Evolutionary conservation across 2,888 invertebrate genomes (phyloP), one percentile per base, ranked within the genome.

Genomic region (Megaustenia siamemsis): DNA sequence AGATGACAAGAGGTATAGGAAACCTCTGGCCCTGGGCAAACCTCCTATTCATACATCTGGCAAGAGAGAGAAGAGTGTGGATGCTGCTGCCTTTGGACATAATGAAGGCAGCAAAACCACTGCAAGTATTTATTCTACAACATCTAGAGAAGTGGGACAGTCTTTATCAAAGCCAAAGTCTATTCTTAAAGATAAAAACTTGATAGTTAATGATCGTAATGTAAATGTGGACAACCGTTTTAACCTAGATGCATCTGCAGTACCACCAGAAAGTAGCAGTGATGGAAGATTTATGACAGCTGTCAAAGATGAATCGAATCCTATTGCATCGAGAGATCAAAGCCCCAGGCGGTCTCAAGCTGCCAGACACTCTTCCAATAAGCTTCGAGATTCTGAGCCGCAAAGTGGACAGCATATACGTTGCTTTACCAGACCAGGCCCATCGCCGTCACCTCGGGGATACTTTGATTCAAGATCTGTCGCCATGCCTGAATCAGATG

Each of bases 1-100:
- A 86, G 89, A 91, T 73, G 91, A 91, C 60, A 91, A 90, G 86
- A 84, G 90, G 75, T 87, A 88, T 66, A 87, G 88, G 60, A 92
- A 90, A 84, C 86, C 90, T 45, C 87, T 89, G 1, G 88, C 88
- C 24, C 85, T 90, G 66, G 89, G 90, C 53, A 91, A 91, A 83
- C 88, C 90, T 40, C 89, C 88, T n/a, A 66, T 88, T 49, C 86
- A 87, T 32, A 83, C 81, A 8, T 85, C 77, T 4, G 71, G 75
- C 35, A 85, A 85, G 45, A 75, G 82, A 78, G 85, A 85, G 24
- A 82, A 85, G 38, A 77, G 85, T 43, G 32, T 40, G 40, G 85
- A 85, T 77, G 53, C n/a, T 35, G 71, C 85, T 40, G 56, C 15
- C 15, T 63, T 43, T n/a, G 71, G 63, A n/a, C 21, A 68, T 21